Evolutionary conservation across 2,888 invertebrate genomes (phyloP).

Genomic region (Slavum lentiscoides): DNA sequence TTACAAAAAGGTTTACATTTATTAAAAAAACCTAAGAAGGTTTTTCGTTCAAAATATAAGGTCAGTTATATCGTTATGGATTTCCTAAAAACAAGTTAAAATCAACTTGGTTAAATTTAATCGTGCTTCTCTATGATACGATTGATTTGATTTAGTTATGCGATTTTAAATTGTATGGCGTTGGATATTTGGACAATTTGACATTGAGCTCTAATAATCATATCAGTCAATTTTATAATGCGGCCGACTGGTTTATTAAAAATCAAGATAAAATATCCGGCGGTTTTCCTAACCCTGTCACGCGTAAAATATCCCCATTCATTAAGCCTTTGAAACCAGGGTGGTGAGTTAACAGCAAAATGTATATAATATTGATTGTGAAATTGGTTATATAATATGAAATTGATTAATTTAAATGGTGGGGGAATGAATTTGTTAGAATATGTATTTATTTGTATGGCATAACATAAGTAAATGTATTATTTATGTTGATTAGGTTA

Average conservation of each 20-base stretch:
- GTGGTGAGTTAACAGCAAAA: conserved; percentile 65
- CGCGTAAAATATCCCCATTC: conserved; percentile 73
- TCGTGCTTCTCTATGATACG: too few species aligned
- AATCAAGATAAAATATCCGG: conserved; percentile 83
- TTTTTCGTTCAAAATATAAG: conserved; percentile 73
- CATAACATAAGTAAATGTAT: too few species aligned
- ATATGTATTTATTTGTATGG: too few species aligned
- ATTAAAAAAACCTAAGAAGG: conserved; percentile 68
- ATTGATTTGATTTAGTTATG: conserved; percentile 62
- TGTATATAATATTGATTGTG: background rate
- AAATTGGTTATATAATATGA: background rate
- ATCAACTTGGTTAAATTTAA: too few species aligned
- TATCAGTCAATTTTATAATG: conserved; percentile 86
- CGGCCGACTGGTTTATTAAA: conserved; percentile 88
- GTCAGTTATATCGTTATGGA: conserved; percentile 58
- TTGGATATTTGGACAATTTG: conserved; percentile 76
- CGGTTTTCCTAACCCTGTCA: conserved; percentile 91
- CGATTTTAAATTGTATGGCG: conserved; percentile 70
- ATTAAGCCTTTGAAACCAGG: conserved; percentile 80
- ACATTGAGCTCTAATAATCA: conserved; percentile 83
- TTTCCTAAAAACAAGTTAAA: too few species aligned
- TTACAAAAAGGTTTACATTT: conserved; percentile 82
- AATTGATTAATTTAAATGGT: too few species aligned
- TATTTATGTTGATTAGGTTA: conserved; percentile 65
- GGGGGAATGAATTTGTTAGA: too few species aligned